Conservation (phyloP, 2,113 vertebrate species). For the Ciconia stormi region DNA sequence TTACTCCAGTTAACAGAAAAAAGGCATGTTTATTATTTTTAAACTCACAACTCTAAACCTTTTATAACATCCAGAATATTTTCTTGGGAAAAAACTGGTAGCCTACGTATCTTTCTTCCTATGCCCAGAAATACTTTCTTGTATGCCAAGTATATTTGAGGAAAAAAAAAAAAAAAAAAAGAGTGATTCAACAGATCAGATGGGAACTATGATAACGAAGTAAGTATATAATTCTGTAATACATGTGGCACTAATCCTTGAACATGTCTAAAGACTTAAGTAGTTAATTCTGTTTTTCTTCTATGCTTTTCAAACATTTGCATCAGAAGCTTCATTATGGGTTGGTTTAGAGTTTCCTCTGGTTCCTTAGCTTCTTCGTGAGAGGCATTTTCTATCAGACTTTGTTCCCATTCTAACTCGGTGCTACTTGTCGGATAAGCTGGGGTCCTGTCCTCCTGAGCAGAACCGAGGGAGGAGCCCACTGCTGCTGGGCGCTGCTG, state of each 20-base stretch:
- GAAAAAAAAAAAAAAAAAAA: too few relatives aligned
- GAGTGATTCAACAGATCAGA: not conserved
- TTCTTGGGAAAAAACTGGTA: not conserved
- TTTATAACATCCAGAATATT: not conserved
- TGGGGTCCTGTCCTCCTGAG: fast-evolving
- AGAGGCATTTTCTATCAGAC: not conserved
- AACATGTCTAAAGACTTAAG: not conserved
- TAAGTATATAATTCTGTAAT: not conserved
- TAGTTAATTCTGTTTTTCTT: not conserved
- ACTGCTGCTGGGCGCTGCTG: not conserved
- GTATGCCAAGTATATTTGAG: not conserved
- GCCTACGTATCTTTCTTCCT: not conserved
- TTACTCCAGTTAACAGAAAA: not conserved
- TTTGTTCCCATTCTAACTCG: fast-evolving
- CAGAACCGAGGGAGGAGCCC: not conserved
- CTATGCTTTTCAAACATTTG: not conserved
- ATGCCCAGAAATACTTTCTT: not conserved
- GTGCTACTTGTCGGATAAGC: fast-evolving
- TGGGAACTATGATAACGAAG: not conserved
- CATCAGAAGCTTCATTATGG: not conserved
- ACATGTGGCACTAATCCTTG: not conserved
- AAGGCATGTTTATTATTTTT: not conserved
- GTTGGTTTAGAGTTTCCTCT: not conserved
- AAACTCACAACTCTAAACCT: not conserved
- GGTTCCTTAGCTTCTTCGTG: not conserved